A percentile compares a stretch with the other conserved stretches of the same genome.
Conservation (phyloP, 2,113 vertebrate species). For the Cnemophilus loriae region DNA sequence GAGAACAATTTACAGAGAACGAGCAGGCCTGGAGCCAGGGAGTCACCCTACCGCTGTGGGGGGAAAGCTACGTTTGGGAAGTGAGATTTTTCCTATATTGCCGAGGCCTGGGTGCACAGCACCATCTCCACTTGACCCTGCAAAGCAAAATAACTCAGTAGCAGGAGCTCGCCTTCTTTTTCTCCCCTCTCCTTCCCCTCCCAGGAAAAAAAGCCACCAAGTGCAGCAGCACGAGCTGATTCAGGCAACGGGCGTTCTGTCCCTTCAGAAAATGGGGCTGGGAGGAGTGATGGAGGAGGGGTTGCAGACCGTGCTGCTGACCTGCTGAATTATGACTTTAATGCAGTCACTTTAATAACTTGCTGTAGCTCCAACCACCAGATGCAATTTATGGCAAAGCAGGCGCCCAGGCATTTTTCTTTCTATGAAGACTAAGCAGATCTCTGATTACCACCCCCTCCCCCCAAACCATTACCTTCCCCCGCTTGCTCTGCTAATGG, state of each 20-base stretch:
- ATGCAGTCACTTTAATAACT: constrained; percentile 61
- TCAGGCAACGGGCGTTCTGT: not conserved
- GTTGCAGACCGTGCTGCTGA: constrained; percentile 12
- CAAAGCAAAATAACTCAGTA: not conserved
- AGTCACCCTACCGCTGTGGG: not conserved
- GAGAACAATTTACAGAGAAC: not conserved
- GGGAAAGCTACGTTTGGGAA: not conserved
- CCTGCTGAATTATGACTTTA: constrained; percentile 59
- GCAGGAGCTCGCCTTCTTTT: not conserved
- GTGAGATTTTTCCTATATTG: not conserved
- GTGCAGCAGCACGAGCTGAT: not conserved
- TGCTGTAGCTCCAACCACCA: constrained; percentile 61
- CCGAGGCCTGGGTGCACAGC: not conserved
- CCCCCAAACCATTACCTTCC: constrained; percentile 49
- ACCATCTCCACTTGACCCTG: not conserved
- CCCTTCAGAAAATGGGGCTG: constrained; percentile 6
- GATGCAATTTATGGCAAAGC: constrained; percentile 63
- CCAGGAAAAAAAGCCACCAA: constrained; percentile 6
- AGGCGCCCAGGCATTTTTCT: constrained; percentile 62
- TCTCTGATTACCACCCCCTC: constrained; percentile 55
- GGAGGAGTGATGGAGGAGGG: constrained; percentile 48
- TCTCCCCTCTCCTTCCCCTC: not conserved
- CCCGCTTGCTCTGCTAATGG: constrained; percentile 58
- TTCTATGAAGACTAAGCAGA: constrained; percentile 63
- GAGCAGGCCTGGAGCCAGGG: not conserved